Conservation (phyloP, 2,888 invertebrate species). For the Chouioia cunea region DNA sequence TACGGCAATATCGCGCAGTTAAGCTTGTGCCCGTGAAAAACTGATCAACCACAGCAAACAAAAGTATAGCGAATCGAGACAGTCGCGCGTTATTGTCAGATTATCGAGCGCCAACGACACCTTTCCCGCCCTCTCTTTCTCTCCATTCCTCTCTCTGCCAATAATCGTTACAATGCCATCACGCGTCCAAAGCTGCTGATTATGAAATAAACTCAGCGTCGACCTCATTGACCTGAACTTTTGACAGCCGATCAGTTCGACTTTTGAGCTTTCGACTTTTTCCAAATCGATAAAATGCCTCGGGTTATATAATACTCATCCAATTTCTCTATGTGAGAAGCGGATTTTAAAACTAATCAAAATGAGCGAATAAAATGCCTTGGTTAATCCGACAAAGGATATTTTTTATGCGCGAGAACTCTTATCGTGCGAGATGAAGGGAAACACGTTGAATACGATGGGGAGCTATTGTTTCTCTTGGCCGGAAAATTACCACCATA, state of each 20-base stretch:
- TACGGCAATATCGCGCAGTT: conserved; percentile 17
- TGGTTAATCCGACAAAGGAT: conserved; percentile 20
- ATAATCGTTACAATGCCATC: conserved; percentile 60
- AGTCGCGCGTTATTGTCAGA: conserved; percentile 64
- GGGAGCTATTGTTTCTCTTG: conserved; percentile 34
- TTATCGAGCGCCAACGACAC: conserved; percentile 53
- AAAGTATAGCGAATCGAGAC: conserved; percentile 47
- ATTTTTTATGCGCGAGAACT: conserved; percentile 15
- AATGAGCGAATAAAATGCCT: not conserved
- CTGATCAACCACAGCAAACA: conserved; percentile 31
- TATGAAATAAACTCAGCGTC: conserved; percentile 60
- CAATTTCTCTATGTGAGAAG: too few relatives aligned
- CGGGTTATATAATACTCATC: too few relatives aligned
- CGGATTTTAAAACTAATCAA: too few relatives aligned
- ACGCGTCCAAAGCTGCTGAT: conserved; percentile 65
- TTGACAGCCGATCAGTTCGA: conserved; percentile 48
- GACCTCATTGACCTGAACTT: conserved; percentile 47
- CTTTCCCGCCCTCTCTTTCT: conserved; percentile 27
- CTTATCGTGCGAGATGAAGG: not conserved
- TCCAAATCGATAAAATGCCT: not conserved
- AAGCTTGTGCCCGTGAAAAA: conserved; percentile 23
- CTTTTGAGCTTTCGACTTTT: conserved; percentile 12
- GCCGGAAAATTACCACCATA: conserved; percentile 40
- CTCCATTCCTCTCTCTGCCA: conserved; percentile 66
- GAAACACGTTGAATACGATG: too few relatives aligned